Conservation (phyloP, 2,797 vertebrate species). For the Crenuchus spilurus region DNA sequence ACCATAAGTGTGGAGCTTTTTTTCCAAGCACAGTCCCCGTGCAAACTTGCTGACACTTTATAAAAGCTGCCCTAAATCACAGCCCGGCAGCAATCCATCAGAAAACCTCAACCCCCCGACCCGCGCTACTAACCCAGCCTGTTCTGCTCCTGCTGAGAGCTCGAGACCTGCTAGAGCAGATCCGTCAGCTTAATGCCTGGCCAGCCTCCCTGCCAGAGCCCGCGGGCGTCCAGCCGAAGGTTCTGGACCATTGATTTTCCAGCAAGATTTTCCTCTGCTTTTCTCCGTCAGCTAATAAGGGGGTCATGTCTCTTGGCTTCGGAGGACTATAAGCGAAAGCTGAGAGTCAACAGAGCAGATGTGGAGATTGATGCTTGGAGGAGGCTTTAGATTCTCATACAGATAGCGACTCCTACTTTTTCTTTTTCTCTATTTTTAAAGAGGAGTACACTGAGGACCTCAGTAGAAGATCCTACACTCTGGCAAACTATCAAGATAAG, state of each 20-base stretch:
- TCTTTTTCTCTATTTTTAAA: neutral
- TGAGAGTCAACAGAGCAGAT: conserved; percentile 39
- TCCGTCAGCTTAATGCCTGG: conserved; percentile 55
- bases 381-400: neutral
- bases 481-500: too few relatives aligned
- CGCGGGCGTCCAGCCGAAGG: conserved; percentile 22
- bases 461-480: neutral
- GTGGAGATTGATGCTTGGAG: conserved; percentile 33
- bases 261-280: conserved; percentile 43
- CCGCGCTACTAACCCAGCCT: conserved; percentile 35
- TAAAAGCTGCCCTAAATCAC: conserved; percentile 41
- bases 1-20: conserved; percentile 21
- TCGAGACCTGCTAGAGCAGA: conserved; percentile 33
- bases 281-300: conserved; percentile 51
- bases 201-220: conserved; percentile 37
- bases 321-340: conserved; percentile 37
- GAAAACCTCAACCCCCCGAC: conserved; percentile 24
- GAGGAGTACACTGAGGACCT: neutral
- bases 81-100: conserved; percentile 45
- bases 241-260: conserved; percentile 57
- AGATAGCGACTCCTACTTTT: conserved; percentile 15
- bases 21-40: conserved; percentile 1
- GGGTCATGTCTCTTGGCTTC: conserved; percentile 44
- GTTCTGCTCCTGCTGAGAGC: conserved; percentile 8
- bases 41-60: conserved; percentile 16